A percentile compares a stretch with the other conserved stretches of the same genome.
Evolutionary conservation across 2,888 invertebrate genomes (phyloP).

Genomic region (Masnerella sp.): DNA sequence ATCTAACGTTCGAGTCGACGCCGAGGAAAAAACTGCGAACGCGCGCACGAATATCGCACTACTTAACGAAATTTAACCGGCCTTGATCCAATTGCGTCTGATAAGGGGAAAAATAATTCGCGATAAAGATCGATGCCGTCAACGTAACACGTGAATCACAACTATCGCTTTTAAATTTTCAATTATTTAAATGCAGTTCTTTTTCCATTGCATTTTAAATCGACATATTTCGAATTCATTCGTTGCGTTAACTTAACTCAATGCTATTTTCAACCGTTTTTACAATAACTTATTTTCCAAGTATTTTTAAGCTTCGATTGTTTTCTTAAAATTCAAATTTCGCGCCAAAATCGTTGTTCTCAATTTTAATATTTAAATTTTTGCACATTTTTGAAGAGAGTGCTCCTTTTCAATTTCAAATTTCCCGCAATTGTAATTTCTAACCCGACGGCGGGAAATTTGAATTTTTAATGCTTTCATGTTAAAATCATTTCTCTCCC

Average conservation of each 20-base stretch:
- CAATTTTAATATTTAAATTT: too few relatives aligned
- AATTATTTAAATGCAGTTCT: constrained; percentile 5
- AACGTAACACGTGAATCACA: constrained; percentile 26
- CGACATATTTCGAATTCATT: neutral
- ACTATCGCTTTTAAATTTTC: constrained; percentile 17
- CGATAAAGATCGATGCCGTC: constrained; percentile 42
- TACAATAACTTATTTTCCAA: too few relatives aligned
- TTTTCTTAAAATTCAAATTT: neutral
- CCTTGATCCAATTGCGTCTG: constrained; percentile 51
- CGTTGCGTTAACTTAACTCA: too few relatives aligned
- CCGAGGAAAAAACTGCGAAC: constrained; percentile 11
- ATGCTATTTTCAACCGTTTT: too few relatives aligned
- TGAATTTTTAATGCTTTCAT: too few relatives aligned
- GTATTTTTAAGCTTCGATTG: too few relatives aligned
- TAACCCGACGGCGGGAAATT: too few relatives aligned
- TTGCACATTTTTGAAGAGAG: too few relatives aligned
- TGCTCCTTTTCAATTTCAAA: too few relatives aligned
- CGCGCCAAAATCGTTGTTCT: too few relatives aligned
- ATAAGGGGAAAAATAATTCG: constrained; percentile 51
- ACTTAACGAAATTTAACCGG: constrained; percentile 40
- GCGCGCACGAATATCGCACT: constrained; percentile 27
- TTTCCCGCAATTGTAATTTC: too few relatives aligned
- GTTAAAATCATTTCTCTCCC: too few relatives aligned
- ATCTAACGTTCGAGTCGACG: constrained; percentile 11
- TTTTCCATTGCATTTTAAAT: neutral